Conservation (phyloP, 2,797 vertebrate genomes). For the Spizella passerina region DNA sequence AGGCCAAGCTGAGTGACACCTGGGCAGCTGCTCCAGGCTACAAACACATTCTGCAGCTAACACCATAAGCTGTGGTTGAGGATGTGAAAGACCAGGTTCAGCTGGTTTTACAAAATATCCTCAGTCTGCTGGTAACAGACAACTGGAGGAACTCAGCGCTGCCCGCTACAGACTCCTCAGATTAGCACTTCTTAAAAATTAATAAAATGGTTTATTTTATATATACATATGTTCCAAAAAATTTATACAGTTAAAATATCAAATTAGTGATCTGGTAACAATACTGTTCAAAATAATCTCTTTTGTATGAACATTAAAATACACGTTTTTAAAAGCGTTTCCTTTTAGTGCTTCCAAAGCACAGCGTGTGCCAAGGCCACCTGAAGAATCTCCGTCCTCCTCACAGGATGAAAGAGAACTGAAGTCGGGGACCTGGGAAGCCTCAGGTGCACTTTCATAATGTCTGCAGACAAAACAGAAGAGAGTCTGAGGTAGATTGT, state of each 20-base stretch:
- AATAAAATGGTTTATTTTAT: constrained; percentile 91
- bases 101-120: neutral
- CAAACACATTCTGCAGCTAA: neutral
- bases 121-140: neutral
- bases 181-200: constrained; percentile 80
- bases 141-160: neutral
- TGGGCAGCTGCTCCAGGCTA: neutral
- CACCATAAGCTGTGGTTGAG: neutral
- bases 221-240: constrained; percentile 91
- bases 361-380: constrained; percentile 80
- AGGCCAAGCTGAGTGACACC: neutral
- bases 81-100: neutral
- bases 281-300: constrained; percentile 96
- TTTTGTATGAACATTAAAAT: constrained; percentile 93
- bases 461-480: constrained; percentile 82
- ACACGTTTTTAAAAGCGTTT: constrained; percentile 80
- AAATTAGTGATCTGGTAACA: constrained; percentile 91
- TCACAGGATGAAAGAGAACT: constrained; percentile 79
- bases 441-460: constrained; percentile 81
- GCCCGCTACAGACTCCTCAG: constrained; percentile 56
- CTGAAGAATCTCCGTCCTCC: constrained; percentile 80
- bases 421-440: constrained; percentile 76
- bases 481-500: constrained; percentile 86
- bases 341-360: constrained; percentile 82
- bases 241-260: constrained; percentile 92